phyloP scores from a whole-genome alignment of 2,888 invertebrate species.

The Acheta domesticus region DNA sequence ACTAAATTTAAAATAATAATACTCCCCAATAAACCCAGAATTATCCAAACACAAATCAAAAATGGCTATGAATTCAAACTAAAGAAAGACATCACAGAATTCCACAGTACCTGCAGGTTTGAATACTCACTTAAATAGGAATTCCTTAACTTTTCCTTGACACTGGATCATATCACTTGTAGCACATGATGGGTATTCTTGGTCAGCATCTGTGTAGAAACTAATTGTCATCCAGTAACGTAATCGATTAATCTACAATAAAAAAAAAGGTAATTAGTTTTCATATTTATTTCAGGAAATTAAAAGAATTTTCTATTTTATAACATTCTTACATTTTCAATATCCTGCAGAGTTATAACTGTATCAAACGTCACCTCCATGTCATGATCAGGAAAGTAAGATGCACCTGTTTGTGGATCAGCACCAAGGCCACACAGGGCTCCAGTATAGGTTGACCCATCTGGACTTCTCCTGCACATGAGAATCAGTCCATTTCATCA shows the following conservation, averaged over 20 bases:
- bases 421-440: slow-evolving; percentile 83
- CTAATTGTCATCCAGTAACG: slow-evolving; percentile 68
- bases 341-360: slow-evolving; percentile 62
- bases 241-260: slow-evolving; percentile 65
- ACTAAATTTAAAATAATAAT: no score
- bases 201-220: slow-evolving; percentile 51
- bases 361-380: slow-evolving; percentile 75
- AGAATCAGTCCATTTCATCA: not conserved
- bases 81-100: no score
- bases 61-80: no score
- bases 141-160: slow-evolving; percentile 51
- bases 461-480: slow-evolving; percentile 53
- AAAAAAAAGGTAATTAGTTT: slow-evolving; percentile 35
- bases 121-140: slow-evolving; percentile 49
- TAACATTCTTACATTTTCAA: slow-evolving; percentile 53
- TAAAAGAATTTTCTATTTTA: no score
- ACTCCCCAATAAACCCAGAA: no score
- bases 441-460: slow-evolving; percentile 65
- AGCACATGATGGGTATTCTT: slow-evolving; percentile 43
- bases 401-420: slow-evolving; percentile 51
- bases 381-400: slow-evolving; percentile 80
- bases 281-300: no score
- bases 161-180: slow-evolving; percentile 46
- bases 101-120: no score
- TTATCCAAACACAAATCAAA: no score